phyloP scores from a whole-genome alignment of 2,888 invertebrate genomes.

The Tachina fera region DNA sequence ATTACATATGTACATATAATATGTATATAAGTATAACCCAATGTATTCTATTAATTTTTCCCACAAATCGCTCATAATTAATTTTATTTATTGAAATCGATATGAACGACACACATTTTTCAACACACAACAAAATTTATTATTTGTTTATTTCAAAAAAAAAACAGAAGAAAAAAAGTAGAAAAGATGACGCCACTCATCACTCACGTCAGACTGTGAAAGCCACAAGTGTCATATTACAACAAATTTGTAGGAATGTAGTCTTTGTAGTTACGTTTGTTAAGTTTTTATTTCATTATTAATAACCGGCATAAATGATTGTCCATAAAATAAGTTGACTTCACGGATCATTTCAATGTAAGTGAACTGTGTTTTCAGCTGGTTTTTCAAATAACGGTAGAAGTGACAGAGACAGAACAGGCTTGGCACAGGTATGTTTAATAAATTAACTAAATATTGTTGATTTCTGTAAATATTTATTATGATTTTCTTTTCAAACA shows the following conservation, averaged over 20 bases:
- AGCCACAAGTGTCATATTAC: slow-evolving; percentile 47
- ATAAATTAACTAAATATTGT: slow-evolving; percentile 25
- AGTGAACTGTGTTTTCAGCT: slow-evolving; percentile 22
- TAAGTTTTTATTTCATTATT: slow-evolving; percentile 27
- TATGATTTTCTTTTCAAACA: not conserved
- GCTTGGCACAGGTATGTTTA: slow-evolving; percentile 8
- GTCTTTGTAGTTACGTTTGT: slow-evolving; percentile 6
- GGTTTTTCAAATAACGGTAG: not conserved
- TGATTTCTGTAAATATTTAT: slow-evolving; percentile 33
- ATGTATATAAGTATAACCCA: not conserved
- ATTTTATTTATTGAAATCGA: slow-evolving; percentile 45
- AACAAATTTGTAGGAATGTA: not conserved
- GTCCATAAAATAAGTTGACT: slow-evolving; percentile 12
- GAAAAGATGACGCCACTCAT: slow-evolving; percentile 14
- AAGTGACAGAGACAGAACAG: not conserved
- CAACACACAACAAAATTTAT: slow-evolving; percentile 28
- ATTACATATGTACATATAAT: too few relatives aligned
- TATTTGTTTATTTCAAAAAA: not conserved
- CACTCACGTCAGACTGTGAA: not conserved
- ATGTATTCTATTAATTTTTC: slow-evolving; percentile 8
- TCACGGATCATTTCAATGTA: slow-evolving; percentile 1
- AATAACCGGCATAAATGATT: slow-evolving; percentile 40
- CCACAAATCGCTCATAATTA: slow-evolving; percentile 29
- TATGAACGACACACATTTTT: slow-evolving; percentile 37
- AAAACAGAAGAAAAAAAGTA: not conserved